Conservation (phyloP, 2,888 invertebrate genomes). For the Apotomis capreana region DNA sequence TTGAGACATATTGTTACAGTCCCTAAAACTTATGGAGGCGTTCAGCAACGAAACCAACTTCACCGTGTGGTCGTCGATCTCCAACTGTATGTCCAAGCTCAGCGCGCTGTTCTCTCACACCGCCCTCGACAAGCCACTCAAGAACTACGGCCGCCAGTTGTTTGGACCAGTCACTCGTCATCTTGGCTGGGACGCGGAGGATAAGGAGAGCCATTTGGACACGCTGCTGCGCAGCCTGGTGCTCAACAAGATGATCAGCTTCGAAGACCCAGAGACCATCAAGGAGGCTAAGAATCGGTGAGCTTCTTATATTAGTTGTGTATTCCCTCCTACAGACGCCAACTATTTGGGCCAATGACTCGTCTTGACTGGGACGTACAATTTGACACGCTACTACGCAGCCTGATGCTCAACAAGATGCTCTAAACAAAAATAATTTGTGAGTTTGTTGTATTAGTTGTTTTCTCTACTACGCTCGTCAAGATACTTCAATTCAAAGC, state of each 20-base stretch:
- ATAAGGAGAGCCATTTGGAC: constrained; percentile 93
- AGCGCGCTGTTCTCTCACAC: constrained; percentile 91
- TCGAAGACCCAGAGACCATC: constrained; percentile 90
- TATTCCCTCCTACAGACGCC: too few species aligned
- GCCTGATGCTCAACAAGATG: constrained; percentile 91
- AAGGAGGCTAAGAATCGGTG: constrained; percentile 89
- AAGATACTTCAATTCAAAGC: too few species aligned
- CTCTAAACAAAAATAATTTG: constrained; percentile 83
- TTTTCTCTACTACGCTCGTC: too few species aligned
- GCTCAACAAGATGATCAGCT: constrained; percentile 90
- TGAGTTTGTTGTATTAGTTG: constrained; percentile 52
- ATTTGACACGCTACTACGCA: constrained; percentile 92
- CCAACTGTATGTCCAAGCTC: constrained; percentile 90
- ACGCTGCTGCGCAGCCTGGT: constrained; percentile 93
- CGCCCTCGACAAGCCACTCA: constrained; percentile 88
- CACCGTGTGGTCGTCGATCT: constrained; percentile 95
- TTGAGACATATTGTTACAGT: constrained; percentile 58
- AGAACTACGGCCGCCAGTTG: constrained; percentile 89
- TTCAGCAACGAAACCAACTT: constrained; percentile 94
- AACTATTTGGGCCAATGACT: constrained; percentile 88
- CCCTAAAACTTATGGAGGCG: constrained; percentile 91
- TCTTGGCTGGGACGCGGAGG: constrained; percentile 93
- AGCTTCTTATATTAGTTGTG: constrained; percentile 40
- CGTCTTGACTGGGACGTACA: constrained; percentile 95
- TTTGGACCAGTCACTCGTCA: constrained; percentile 87